Evolutionary conservation across 2,797 vertebrate genomes (phyloP).

Genomic region (Urosaurus nigricauda): DNA sequence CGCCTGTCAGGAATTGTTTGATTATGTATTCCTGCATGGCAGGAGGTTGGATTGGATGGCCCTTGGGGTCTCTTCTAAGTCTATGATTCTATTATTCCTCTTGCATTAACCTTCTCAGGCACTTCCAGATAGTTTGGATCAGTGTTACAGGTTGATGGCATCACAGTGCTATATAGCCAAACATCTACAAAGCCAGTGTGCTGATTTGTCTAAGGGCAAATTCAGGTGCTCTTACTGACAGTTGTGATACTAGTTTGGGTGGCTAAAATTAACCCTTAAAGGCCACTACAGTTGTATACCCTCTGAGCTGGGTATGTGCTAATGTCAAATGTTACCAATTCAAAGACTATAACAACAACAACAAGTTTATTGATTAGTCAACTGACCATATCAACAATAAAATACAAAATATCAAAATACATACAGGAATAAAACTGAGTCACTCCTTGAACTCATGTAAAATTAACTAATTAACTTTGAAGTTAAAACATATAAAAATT

Average conservation of each 20-base stretch:
- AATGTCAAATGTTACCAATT: background rate
- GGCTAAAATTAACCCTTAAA: background rate
- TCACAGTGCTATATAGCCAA: background rate
- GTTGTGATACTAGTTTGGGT: background rate
- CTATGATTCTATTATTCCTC: background rate
- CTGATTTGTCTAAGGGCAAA: background rate
- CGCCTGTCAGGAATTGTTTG: too few relatives aligned
- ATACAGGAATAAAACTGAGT: too few relatives aligned
- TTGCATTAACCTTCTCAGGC: background rate
- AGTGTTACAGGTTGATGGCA: background rate
- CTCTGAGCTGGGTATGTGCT: background rate
- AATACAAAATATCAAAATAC: too few relatives aligned
- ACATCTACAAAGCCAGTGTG: background rate
- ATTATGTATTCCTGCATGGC: too few relatives aligned
- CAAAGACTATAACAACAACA: too few relatives aligned
- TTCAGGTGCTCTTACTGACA: background rate
- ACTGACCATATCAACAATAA: too few relatives aligned
- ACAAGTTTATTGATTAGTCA: too few relatives aligned
- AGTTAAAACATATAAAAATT: too few relatives aligned
- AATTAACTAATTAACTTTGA: too few relatives aligned
- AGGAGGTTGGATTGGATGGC: too few relatives aligned
- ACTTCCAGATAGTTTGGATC: background rate
- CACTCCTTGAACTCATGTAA: too few relatives aligned
- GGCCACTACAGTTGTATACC: background rate
- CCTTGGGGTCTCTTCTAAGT: too few relatives aligned